A percentile compares a stretch with the other conserved stretches of the same genome.
Conservation (phyloP, 2,113 vertebrate genomes). For the Fregetta grallaria region DNA sequence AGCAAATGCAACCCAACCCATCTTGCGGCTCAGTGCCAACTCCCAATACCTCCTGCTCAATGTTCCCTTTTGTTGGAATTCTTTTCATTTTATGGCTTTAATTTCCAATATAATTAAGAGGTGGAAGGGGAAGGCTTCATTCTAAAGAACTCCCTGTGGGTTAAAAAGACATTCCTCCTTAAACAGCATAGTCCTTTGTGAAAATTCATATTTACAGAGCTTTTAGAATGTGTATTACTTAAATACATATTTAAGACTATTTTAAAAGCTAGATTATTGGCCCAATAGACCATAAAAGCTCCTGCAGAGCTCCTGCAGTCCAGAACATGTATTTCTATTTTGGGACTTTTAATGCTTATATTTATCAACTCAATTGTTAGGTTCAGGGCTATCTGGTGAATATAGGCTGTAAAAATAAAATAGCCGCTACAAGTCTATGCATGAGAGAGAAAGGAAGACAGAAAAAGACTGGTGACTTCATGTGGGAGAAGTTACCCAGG, state of each 20-base stretch:
- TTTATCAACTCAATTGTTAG: constrained; percentile 31
- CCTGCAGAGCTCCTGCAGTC: constrained; percentile 5
- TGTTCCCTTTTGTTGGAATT: neutral
- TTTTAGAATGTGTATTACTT: constrained; percentile 39
- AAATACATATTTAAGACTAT: constrained; percentile 47
- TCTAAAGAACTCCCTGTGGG: neutral
- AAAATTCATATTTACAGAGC: constrained; percentile 46
- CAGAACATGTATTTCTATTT: neutral
- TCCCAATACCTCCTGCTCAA: neutral
- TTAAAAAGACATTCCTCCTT: neutral
- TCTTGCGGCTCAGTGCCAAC: neutral
- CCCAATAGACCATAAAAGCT: constrained; percentile 47
- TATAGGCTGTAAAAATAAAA: neutral
- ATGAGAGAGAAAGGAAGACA: neutral
- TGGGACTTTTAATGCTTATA: constrained; percentile 13
- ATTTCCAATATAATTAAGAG: constrained; percentile 47
- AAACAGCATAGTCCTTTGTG: neutral
- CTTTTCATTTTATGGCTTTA: constrained; percentile 8
- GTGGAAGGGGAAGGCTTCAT: neutral
- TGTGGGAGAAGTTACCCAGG: neutral
- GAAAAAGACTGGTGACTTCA: neutral
- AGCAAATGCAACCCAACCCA: neutral
- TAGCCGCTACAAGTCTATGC: neutral
- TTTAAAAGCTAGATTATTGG: constrained; percentile 60
- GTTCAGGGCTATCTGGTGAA: neutral